Evolutionary conservation across 2,888 invertebrate genomes (phyloP), one percentile per base, ranked within the genome.

Genomic region (Phragmatobia fuliginosa): DNA sequence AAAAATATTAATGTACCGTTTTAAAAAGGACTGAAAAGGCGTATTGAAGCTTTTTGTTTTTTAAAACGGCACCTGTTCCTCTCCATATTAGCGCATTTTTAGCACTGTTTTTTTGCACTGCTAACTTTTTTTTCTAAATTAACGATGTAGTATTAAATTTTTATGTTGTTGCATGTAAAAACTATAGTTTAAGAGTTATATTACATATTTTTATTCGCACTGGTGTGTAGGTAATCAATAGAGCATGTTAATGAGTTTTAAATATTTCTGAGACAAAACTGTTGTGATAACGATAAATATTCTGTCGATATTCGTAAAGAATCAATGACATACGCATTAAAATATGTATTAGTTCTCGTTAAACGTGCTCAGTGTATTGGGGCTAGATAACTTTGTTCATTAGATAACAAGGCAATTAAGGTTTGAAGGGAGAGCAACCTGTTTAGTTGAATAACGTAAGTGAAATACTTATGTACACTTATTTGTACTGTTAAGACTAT

Each of bases 361-460:
- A 79, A 75, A 76, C 79, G 80, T 79, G 85, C 88, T 92, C 92
- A 78, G 80, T 78, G 84, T 88, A 92, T 92, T 92, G 91, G 87
- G 89, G 88, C 80, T 88, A 87, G 92, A 93, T 94, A 92, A 91
- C 84, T 81, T 72, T 73, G 76, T 83, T 86, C 88, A 85, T 94
- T 92, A 93, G 92, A 91, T 92, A 94, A 94, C 87, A 86, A 90
- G 84, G 87, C 90, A 88, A 92, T 94, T 94, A 93, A 87, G 87
- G 87, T 82, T 83, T 74, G 84, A 77, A 77, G 84, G 84, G 85
- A 82, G 79, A 81, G 79, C 73, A 72, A 71, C 67, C 67, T 75
- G 74, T 79, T 80, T 71, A 76, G 79, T 79, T 77, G 58, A 45
- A 62, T 66, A 49, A 28, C 8, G 62, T 58, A 56, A 56, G 62